Evolutionary conservation across 2,113 vertebrate genomes (phyloP).

Genomic region (Lamprologus ornatipinnis): DNA sequence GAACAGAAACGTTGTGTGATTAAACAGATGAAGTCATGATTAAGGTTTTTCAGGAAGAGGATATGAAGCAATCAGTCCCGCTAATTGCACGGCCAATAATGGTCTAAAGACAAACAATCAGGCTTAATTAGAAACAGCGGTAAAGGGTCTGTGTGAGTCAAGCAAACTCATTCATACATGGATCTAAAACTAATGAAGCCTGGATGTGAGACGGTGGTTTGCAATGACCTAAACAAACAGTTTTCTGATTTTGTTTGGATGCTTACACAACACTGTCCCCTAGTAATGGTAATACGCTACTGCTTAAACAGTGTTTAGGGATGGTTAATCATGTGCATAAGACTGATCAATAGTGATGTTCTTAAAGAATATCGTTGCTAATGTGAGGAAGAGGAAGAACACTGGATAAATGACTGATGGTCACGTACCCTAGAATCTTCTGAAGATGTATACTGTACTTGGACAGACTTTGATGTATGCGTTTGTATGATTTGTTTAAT

Average conservation of each 20-base stretch:
- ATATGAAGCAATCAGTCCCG: neutral
- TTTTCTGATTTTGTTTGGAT: neutral
- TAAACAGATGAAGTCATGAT: neutral
- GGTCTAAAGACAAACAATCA: neutral
- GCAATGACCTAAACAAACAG: neutral
- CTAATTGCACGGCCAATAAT: neutral
- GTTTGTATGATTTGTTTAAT: neutral
- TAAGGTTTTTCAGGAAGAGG: neutral
- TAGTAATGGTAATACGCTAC: neutral
- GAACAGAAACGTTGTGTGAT: neutral
- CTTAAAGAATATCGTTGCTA: neutral
- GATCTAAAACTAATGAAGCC: neutral
- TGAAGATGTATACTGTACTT: neutral
- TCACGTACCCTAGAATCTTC: neutral
- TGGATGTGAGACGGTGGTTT: neutral
- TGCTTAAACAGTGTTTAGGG: neutral
- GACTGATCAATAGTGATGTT: neutral
- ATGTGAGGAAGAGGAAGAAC: neutral
- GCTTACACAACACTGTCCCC: neutral
- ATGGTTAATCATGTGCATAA: neutral
- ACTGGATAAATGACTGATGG: neutral
- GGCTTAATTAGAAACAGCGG: neutral
- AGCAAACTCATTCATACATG: neutral
- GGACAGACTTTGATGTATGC: neutral
- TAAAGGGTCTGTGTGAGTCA: neutral